phyloP scores from a whole-genome alignment of 2,797 vertebrate genomes.

The Intellagama lesueurii region DNA sequence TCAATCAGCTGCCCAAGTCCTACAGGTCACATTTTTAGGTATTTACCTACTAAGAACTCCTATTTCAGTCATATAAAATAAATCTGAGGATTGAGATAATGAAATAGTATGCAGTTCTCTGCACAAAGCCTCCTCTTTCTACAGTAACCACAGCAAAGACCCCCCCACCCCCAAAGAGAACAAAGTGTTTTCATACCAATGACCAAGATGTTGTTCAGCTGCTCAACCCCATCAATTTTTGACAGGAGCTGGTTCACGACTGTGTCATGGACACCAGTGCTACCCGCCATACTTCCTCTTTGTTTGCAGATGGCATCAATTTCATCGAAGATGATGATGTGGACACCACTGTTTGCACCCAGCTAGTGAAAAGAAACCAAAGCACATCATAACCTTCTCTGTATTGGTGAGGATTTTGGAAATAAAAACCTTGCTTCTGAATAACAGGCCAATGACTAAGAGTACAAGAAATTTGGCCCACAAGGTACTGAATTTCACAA shows the following conservation, averaged over 20 bases:
- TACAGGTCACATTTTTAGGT: neutral
- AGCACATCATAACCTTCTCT: neutral
- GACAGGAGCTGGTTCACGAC: slow-evolving; percentile 97
- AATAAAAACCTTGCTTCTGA: accelerated
- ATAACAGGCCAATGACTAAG: neutral
- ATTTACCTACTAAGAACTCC: neutral
- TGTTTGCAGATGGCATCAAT: slow-evolving; percentile 98
- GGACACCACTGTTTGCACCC: slow-evolving; percentile 94
- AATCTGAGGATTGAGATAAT: neutral
- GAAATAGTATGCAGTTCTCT: neutral
- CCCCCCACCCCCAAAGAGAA: neutral
- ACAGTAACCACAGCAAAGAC: neutral
- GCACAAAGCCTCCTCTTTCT: neutral
- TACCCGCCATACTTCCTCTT: slow-evolving; percentile 95
- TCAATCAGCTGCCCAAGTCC: neutral
- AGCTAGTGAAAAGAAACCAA: slow-evolving; percentile 77
- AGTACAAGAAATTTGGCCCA: neutral
- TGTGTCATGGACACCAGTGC: slow-evolving; percentile 95
- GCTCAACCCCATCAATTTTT: slow-evolving; percentile 96
- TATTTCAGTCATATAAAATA: neutral
- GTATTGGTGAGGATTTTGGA: neutral
- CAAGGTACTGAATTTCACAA: neutral
- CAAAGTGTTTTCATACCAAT: slow-evolving; percentile 82
- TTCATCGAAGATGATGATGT: slow-evolving; percentile 98
- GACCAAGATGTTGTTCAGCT: slow-evolving; percentile 98